phyloP scores from a whole-genome alignment of 2,888 invertebrate genomes.

The Morpho helenor region DNA sequence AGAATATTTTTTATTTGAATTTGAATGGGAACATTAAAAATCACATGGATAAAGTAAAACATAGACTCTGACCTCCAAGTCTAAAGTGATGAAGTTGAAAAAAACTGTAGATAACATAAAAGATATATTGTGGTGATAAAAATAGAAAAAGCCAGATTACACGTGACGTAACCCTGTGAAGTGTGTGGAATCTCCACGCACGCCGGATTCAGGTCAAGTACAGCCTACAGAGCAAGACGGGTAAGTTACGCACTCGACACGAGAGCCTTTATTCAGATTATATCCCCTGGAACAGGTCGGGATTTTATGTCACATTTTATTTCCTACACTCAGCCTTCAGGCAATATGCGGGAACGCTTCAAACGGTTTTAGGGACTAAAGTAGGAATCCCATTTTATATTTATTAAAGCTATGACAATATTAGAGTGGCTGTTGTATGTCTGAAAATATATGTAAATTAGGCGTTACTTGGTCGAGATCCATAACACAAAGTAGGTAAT shows the following conservation, averaged over 20 bases:
- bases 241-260: conserved; percentile 29
- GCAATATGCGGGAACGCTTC: conserved; percentile 16
- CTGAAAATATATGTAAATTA: no score
- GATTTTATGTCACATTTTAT: conserved; percentile 20
- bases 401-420: no score
- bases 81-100: no score
- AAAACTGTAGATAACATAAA: no score
- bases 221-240: conserved; percentile 29
- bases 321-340: conserved; percentile 12
- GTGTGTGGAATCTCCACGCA: conserved; percentile 44
- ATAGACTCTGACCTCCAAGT: no score
- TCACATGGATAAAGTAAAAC: no score
- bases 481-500: no score
- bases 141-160: neutral
- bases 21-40: no score
- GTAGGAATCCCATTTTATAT: conserved; percentile 7
- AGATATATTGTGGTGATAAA: neutral
- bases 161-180: conserved; percentile 14
- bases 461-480: no score
- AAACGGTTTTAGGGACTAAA: conserved; percentile 4
- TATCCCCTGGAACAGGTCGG: conserved; percentile 18
- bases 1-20: no score
- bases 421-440: no score
- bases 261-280: conserved; percentile 18
- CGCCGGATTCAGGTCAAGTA: conserved; percentile 63